Base-by-base conservation (phyloP, 2,888 invertebrate genomes). In the Digitonthophagus gazella region DNA sequence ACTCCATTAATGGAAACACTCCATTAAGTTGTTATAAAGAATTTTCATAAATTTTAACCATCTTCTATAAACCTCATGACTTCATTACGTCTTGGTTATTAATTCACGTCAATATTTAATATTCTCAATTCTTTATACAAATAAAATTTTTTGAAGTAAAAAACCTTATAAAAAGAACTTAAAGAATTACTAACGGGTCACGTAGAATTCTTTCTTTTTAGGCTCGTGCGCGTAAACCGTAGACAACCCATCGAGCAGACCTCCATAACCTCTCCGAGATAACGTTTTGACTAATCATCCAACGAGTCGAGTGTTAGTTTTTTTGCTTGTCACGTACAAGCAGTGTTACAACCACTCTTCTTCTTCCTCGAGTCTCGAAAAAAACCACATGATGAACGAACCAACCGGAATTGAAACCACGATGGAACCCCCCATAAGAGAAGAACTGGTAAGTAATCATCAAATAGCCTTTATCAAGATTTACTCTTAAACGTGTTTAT, bases 391-490 rank as follows among this genome's bases (percentile, higher is more conserved):
- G 16, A 61, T 61, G 61, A 20, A 18, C 18, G 61, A 61, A 61
- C 18, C 18, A n/a, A 18, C n/a, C n/a, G 20, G 61, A 14, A 61
- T 19, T 8, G 61, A 61, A 18, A 61, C n/a, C 6, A 20, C 15
- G 6, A 19, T 61, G 61, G 61, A 61, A n/a, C 28, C 28, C 8
- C 28, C 67, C 15, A 19, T 70, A 58, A 67, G 70, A 8, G 70
- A 70, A 66, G 70, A 70, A 64, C 63, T 70, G 16, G 70, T 70
- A 68, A 70, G 70, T 70, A 57, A 5, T 19, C 57, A 67, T 15
- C 65, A 70, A 16, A 16, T 5, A 2, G 6, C 16, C 16, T 57
- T 57, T 57, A 57, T n/a, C 15, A 15, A 57, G 15, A 57, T 14
- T 54, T 16, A 14, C 15, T 57, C 14, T 16, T 57, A n/a, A n/a